Evolutionary conservation across 2,113 vertebrate species (phyloP), one percentile per base, ranked within the genome.

Genomic region (Daubentonia madagascariensis): DNA sequence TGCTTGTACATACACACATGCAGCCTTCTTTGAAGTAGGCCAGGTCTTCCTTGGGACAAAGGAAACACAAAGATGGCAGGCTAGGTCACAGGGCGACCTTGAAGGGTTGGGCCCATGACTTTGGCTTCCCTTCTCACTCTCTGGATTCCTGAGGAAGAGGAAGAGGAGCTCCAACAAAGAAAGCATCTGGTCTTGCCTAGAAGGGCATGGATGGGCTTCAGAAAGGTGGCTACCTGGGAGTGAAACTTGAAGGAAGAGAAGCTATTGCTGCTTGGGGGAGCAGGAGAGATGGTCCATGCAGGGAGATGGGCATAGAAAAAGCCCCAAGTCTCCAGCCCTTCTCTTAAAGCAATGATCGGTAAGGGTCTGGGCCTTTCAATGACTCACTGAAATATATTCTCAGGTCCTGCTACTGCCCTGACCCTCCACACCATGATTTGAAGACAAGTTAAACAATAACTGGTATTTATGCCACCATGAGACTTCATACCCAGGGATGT

Each of bases 141-240:
- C 57, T 30, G 78, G 45, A 57, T 65, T 68, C 37, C 30, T 68
- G 11, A 50, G 12, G 20, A 59, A 20, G 57, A 83, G 20, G 6
- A 88, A 57, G 48, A 65, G 18, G 52, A 48, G 4, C 37, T 40
- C 23, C 8, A 73, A 40, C 73, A 86, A 35, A 70, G 52, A 65
- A 30, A 40, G 40, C 11, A 61, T 20, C 40, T 68, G 48, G 14
- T 8, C 37, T 18, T 89, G 61, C 28, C 32, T 20, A 40, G 18
- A 14, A 18, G 1, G 2, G 2, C 14, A 8, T 48, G 4, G 20
- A 13, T 5, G 1, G 13, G 18, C 22, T 76, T 50, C 48, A 35
- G 57, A 75, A 72, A 80, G 20, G 28, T 32, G 17, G 45, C 7
- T 59, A 43, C 43, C 17, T n/a, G 37, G 8, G 7, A 35, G 4